Evolutionary conservation across 2,797 vertebrate genomes (phyloP).

Genomic region (Threskiornis aethiopicus): DNA sequence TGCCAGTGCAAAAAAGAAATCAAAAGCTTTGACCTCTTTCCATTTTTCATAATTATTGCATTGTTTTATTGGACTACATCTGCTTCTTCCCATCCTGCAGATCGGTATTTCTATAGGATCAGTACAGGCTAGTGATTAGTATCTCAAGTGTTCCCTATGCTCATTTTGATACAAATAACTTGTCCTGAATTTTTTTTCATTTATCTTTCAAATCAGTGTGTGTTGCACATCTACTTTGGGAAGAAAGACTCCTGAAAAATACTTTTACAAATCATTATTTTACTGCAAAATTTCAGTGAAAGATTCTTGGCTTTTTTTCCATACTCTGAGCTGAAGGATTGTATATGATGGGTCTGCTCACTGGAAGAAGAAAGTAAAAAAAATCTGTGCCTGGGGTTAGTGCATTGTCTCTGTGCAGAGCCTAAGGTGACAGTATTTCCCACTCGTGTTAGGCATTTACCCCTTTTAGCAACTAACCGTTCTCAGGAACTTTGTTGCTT

Average conservation of each 20-base stretch:
- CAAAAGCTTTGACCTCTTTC: constrained; percentile 12
- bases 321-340: neutral
- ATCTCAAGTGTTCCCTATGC: neutral
- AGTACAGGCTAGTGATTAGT: neutral
- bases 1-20: neutral
- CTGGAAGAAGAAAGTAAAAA: neutral
- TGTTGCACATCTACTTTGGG: neutral
- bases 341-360: neutral
- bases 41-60: neutral
- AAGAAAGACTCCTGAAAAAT: neutral
- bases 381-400: neutral
- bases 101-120: neutral
- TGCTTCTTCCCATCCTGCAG: neutral
- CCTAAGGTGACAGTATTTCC: neutral
- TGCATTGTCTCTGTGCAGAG: neutral
- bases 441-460: neutral
- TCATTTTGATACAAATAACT: neutral
- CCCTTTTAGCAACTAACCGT: neutral
- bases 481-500: neutral
- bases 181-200: neutral
- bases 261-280: neutral
- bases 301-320: neutral
- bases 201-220: neutral
- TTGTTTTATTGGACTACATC: constrained; percentile 5
- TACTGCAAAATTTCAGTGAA: neutral